A percentile compares a stretch with the other conserved stretches of the same genome.
These are phyloP conservation scores for Zaprionus capensis DNA, from an alignment of 1,140 invertebrate species.

Conservation along the genomic window DNA sequence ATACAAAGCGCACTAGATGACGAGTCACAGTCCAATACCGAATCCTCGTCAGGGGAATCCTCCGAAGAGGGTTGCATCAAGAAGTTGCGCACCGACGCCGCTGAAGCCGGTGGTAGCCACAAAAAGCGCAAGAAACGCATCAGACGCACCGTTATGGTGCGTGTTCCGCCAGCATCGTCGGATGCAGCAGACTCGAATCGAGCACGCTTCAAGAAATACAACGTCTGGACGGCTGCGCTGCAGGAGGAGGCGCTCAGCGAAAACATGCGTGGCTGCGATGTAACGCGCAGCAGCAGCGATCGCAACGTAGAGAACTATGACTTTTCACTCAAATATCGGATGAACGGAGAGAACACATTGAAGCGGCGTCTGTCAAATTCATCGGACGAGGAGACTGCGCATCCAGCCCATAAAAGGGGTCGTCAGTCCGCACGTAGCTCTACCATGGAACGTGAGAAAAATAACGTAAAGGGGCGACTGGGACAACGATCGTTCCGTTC, in stretches of 20 bases:
- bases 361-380: constrained; percentile 79
- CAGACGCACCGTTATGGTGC: constrained; percentile 84
- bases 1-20: constrained; percentile 68
- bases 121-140: constrained; percentile 72
- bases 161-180: constrained; percentile 84
- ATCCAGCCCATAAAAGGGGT: constrained; percentile 68
- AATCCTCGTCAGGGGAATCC: constrained; percentile 65
- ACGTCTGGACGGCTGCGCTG: constrained; percentile 87
- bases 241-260: constrained; percentile 87
- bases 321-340: constrained; percentile 78
- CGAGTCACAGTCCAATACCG: constrained; percentile 66
- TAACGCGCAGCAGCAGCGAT: constrained; percentile 85
- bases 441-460: constrained; percentile 30
- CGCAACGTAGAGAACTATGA: constrained; percentile 88
- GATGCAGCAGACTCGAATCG: constrained; percentile 75
- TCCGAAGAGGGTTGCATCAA: constrained; percentile 76
- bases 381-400: constrained; percentile 62
- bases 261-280: constrained; percentile 86
- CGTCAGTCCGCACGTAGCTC: constrained; percentile 44
- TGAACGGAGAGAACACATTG: constrained; percentile 74
- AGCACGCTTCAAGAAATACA: constrained; percentile 85
- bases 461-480: constrained; percentile 48
- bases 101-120: constrained; percentile 13
- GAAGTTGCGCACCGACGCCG: constrained; percentile 73
- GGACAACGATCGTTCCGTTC: constrained; percentile 49